phyloP scores from a whole-genome alignment of 2,797 vertebrate genomes.

The Nyctalus aviator region DNA sequence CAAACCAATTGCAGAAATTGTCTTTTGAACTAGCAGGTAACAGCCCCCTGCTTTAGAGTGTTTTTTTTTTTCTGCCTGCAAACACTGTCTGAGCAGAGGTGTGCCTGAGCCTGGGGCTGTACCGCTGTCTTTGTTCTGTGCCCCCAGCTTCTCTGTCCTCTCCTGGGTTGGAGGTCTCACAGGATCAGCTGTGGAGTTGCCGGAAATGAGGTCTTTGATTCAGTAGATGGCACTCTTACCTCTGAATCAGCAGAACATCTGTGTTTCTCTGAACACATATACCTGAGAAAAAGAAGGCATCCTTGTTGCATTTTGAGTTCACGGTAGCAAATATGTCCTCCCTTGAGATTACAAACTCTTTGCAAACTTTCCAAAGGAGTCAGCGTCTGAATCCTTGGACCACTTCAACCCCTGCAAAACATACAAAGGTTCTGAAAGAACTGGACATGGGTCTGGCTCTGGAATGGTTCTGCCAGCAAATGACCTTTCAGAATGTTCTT shows the following conservation, averaged over 20 bases:
- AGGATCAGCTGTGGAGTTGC: background rate
- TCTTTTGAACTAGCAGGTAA: background rate
- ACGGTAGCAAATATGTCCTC: rapidly evolving
- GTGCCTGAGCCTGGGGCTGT: rapidly evolving
- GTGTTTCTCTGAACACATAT: background rate
- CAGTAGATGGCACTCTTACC: conserved; percentile 74
- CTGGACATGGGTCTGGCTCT: background rate
- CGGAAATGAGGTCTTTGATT: conserved; percentile 44
- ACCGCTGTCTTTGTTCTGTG: background rate
- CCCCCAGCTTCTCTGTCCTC: background rate
- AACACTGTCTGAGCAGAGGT: background rate
- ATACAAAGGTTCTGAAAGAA: background rate
- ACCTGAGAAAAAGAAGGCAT: background rate
- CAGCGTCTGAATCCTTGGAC: rapidly evolving
- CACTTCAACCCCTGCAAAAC: background rate
- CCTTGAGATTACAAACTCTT: rapidly evolving
- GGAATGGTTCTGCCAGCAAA: background rate
- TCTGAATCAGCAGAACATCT: conserved; percentile 3
- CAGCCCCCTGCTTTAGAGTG: background rate
- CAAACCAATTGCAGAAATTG: background rate
- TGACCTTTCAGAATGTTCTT: conserved; percentile 27
- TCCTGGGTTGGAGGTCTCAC: background rate
- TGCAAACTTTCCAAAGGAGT: background rate
- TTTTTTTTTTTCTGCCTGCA: too few relatives aligned
- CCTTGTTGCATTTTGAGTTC: background rate